A percentile compares a stretch with the other conserved stretches of the same genome.
Conservation (phyloP, 2,113 vertebrate genomes). For the Turnix velox region DNA sequence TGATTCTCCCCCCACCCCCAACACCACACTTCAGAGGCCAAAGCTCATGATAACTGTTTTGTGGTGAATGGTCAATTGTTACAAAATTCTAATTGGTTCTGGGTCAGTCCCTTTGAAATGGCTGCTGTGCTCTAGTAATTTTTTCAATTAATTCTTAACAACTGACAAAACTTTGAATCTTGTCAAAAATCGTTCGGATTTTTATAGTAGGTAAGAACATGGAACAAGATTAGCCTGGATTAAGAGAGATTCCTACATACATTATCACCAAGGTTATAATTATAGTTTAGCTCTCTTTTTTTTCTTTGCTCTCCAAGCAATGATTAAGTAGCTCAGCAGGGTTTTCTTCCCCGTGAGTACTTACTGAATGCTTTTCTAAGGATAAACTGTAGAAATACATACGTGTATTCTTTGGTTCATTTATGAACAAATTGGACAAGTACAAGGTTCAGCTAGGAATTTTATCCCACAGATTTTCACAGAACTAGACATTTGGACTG, state of each 20-base stretch:
- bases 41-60: slow-evolving; percentile 73
- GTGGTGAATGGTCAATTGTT: slow-evolving; percentile 82
- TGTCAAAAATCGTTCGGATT: slow-evolving; percentile 77
- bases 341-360: neutral
- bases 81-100: slow-evolving; percentile 84
- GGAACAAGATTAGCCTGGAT: slow-evolving; percentile 39
- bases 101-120: slow-evolving; percentile 81
- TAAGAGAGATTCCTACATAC: slow-evolving; percentile 8
- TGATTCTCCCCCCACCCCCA: slow-evolving; percentile 63
- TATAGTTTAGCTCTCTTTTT: slow-evolving; percentile 17
- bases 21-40: slow-evolving; percentile 72
- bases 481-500: neutral
- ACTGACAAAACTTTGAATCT: slow-evolving; percentile 82
- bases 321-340: slow-evolving; percentile 43
- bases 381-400: neutral
- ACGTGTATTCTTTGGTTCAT: neutral
- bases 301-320: slow-evolving; percentile 26
- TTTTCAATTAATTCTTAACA: slow-evolving; percentile 86
- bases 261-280: slow-evolving; percentile 40
- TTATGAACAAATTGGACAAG: neutral
- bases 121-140: slow-evolving; percentile 77
- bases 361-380: neutral
- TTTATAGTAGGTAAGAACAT: slow-evolving; percentile 61
- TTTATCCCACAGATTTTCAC: neutral
- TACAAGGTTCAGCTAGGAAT: neutral